Percentiles rank a stretch among this genome's conserved stretches.
These are phyloP conservation scores for Drosophila eohydei DNA, from an alignment of 2,888 invertebrate species.

Conservation along the genomic window DNA sequence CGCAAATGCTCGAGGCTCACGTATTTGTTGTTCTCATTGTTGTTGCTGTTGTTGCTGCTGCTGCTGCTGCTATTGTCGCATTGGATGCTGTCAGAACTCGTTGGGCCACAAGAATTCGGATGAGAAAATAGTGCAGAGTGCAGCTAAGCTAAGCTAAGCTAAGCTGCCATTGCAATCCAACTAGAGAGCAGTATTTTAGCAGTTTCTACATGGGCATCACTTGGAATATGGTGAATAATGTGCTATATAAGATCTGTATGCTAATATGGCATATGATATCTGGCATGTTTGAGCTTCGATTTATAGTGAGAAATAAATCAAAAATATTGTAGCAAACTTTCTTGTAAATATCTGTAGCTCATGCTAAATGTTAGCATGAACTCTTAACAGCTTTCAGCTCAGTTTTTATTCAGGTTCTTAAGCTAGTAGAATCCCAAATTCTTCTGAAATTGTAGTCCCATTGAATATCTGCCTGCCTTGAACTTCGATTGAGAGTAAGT, in stretches of 20 bases:
- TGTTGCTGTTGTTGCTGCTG: slow-evolving; percentile 7
- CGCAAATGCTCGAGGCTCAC: slow-evolving; percentile 64
- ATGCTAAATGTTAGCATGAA: neutral
- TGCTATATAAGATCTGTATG: neutral
- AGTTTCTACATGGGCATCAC: neutral
- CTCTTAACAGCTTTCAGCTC: neutral
- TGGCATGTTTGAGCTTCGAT: neutral
- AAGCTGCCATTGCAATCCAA: slow-evolving; percentile 38
- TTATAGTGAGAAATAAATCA: neutral
- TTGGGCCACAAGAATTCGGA: slow-evolving; percentile 47
- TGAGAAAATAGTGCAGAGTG: slow-evolving; percentile 46
- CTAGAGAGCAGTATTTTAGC: neutral
- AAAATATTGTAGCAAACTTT: neutral
- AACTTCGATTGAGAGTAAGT: neutral
- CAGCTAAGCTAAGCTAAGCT: slow-evolving; percentile 17
- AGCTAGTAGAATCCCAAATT: too few species aligned
- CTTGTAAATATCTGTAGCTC: neutral
- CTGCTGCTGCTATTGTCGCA: slow-evolving; percentile 14
- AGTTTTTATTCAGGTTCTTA: too few species aligned
- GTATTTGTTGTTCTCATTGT: slow-evolving; percentile 25
- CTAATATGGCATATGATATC: neutral
- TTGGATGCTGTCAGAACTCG: slow-evolving; percentile 48
- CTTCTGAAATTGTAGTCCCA: too few species aligned
- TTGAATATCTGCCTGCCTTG: neutral
- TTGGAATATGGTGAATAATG: neutral